Percentiles rank a stretch among this genome's conserved stretches.
These are phyloP conservation scores for Dreissena polymorpha DNA, from an alignment of 1,140 invertebrate species.

Conservation along the genomic window DNA sequence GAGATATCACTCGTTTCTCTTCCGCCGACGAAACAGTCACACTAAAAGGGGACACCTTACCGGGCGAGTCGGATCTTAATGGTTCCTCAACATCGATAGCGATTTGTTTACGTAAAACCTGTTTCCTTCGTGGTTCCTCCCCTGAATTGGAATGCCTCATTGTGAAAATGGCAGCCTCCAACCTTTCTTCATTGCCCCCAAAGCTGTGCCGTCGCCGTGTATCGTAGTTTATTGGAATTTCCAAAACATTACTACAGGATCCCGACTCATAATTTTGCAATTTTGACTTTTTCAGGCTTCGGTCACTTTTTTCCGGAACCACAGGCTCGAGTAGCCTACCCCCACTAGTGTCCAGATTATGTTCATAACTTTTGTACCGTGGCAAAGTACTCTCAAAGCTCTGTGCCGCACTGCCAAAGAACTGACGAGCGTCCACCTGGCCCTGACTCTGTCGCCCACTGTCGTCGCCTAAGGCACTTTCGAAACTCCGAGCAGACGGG, in stretches of 20 bases:
- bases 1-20: slow-evolving; percentile 46
- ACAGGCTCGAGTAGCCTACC: neutral
- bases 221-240: slow-evolving; percentile 39
- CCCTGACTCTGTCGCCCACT: slow-evolving; percentile 20
- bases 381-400: slow-evolving; percentile 52
- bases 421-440: slow-evolving; percentile 29
- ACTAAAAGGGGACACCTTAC: slow-evolving; percentile 34
- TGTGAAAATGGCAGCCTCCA: slow-evolving; percentile 24
- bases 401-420: slow-evolving; percentile 36
- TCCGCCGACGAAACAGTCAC: slow-evolving; percentile 14
- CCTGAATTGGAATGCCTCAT: slow-evolving; percentile 48
- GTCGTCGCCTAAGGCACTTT: slow-evolving; percentile 53
- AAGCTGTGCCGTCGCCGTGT: slow-evolving; percentile 49
- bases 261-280: slow-evolving; percentile 8
- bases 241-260: slow-evolving; percentile 32
- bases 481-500: slow-evolving; percentile 45
- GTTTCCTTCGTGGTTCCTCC: slow-evolving; percentile 40
- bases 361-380: slow-evolving; percentile 32
- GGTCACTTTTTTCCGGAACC: slow-evolving; percentile 30
- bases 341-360: slow-evolving; percentile 29
- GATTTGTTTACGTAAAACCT: slow-evolving; percentile 48
- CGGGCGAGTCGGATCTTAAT: slow-evolving; percentile 6
- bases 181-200: slow-evolving; percentile 34
- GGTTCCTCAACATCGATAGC: slow-evolving; percentile 55
- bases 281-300: slow-evolving; percentile 33